phyloP scores from a whole-genome alignment of 1,140 invertebrate species.

The Bombus superbus region DNA sequence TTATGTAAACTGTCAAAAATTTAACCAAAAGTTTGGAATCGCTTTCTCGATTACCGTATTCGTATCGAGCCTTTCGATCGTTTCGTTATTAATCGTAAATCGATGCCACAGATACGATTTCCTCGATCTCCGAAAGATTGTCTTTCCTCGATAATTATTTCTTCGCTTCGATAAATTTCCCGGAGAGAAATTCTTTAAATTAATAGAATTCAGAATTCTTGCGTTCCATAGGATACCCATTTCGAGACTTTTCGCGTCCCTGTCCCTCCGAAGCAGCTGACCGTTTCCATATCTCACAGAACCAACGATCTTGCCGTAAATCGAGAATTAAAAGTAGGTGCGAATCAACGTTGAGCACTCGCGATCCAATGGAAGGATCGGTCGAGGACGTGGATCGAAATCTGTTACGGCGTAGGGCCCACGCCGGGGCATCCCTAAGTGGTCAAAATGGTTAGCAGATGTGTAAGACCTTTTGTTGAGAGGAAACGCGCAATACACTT shows the following conservation, averaged over 20 bases:
- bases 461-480: too few species aligned
- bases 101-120: too few species aligned
- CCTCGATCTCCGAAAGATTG: too few species aligned
- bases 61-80: neutral
- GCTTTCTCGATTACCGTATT: neutral
- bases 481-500: too few species aligned
- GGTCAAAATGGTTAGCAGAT: too few species aligned
- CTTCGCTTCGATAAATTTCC: neutral
- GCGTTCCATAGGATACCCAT: neutral
- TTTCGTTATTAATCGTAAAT: too few species aligned
- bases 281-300: neutral
- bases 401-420: too few species aligned
- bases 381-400: conserved; percentile 13
- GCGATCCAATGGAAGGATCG: neutral
- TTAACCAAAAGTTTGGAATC: neutral
- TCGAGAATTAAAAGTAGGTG: conserved; percentile 47
- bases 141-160: neutral
- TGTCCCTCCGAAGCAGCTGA: neutral
- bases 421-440: too few species aligned
- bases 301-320: neutral
- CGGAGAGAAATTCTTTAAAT: neutral
- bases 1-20: neutral
- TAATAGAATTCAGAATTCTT: neutral
- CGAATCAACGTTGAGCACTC: conserved; percentile 3
- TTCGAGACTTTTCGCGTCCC: neutral